Percentiles rank a stretch among this genome's conserved stretches.
Evolutionary conservation across 2,888 invertebrate genomes (phyloP).

Genomic region (Caenorhabditis macrosperma): DNA sequence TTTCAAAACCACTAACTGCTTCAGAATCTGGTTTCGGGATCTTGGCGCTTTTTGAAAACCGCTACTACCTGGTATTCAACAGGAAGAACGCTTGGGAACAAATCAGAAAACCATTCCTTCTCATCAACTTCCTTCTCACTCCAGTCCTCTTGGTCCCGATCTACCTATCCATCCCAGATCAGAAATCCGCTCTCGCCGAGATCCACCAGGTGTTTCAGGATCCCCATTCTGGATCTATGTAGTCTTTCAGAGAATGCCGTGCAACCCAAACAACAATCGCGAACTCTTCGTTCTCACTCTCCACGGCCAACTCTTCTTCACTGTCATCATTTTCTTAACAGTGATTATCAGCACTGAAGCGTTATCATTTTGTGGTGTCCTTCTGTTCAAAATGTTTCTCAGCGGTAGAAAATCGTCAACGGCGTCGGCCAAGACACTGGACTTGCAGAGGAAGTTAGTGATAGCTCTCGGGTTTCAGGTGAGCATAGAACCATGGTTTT

Average conservation of each 20-base stretch:
- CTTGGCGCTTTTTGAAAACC: slow-evolving; percentile 24
- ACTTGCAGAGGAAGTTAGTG: neutral
- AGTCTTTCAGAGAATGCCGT: neutral
- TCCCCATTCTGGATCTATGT: neutral
- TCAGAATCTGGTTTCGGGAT: slow-evolving; percentile 7
- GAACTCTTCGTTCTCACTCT: neutral
- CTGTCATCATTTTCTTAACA: neutral
- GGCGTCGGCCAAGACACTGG: neutral
- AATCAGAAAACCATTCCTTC: neutral
- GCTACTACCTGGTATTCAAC: slow-evolving; percentile 5
- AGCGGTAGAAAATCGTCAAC: neutral
- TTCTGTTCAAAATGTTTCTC: neutral
- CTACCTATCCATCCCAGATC: neutral
- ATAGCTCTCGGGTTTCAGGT: neutral
- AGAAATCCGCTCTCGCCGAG: neutral
- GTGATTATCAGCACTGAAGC: neutral
- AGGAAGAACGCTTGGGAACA: neutral
- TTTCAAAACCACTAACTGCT: neutral
- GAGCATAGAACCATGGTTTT: neutral
- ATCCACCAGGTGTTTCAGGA: neutral
- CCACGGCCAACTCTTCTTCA: neutral
- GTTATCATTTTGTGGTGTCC: neutral
- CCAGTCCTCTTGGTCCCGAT: neutral
- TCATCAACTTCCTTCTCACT: neutral
- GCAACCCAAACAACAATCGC: neutral